Conservation (phyloP, 2,797 vertebrate genomes). For the Perodicticus potto region DNA sequence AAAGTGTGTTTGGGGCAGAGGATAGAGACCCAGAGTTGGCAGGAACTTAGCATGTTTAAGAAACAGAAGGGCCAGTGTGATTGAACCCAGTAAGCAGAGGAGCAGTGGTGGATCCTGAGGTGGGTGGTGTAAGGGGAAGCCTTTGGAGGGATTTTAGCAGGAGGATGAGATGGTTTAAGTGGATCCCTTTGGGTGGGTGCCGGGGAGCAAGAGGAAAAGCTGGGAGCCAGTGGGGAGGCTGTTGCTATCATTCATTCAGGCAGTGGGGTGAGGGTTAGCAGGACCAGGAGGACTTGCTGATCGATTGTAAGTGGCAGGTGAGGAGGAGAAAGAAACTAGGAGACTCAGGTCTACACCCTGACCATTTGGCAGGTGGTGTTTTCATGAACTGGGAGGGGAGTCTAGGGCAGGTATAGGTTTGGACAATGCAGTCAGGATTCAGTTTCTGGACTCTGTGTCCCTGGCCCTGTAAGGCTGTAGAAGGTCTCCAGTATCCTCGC, state of each 20-base stretch:
- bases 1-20: neutral
- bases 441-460: neutral
- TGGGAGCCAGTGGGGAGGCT: neutral
- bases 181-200: neutral
- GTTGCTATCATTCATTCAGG: neutral
- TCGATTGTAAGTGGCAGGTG: neutral
- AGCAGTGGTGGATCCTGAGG: accelerated
- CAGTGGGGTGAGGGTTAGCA: neutral
- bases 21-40: neutral
- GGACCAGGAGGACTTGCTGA: neutral
- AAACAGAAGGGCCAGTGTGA: neutral
- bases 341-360: neutral
- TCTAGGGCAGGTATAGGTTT: neutral
- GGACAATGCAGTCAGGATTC: neutral
- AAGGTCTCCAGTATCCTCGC: neutral
- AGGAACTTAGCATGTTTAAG: neutral
- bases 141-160: neutral
- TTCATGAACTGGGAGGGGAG: neutral
- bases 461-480: neutral
- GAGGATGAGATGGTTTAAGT: neutral
- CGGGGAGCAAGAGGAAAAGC: neutral
- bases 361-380: neutral
- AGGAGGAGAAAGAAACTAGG: neutral
- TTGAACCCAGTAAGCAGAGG: neutral
- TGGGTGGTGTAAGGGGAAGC: neutral